Percentiles rank a stretch among this genome's conserved stretches.
Conservation (phyloP, 2,888 invertebrate genomes). For the Phengaris arion region DNA sequence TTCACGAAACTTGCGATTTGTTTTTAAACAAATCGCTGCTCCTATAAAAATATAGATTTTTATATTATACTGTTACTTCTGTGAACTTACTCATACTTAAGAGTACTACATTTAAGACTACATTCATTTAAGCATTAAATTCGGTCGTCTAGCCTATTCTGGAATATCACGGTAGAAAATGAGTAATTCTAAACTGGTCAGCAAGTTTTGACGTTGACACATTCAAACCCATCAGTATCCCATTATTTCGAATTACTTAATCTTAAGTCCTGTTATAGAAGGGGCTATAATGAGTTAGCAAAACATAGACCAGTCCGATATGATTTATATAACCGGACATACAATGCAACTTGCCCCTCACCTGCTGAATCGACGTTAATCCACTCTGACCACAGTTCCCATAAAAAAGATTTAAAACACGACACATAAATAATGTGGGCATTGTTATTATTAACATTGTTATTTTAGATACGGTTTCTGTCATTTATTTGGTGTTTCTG, state of each 20-base stretch:
- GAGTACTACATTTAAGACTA: no score
- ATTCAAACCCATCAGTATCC: slow-evolving; percentile 19
- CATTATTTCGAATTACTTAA: slow-evolving; percentile 4
- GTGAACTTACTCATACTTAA: no score
- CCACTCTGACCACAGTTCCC: slow-evolving; percentile 71
- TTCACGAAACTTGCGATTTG: no score
- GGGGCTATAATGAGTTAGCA: slow-evolving; percentile 50
- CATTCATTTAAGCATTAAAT: no score
- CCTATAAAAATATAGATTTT: no score
- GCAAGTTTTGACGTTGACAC: slow-evolving; percentile 25
- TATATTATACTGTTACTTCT: no score
- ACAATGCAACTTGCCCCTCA: slow-evolving; percentile 46
- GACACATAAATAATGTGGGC: slow-evolving; percentile 48
- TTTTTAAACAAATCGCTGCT: no score
- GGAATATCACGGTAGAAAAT: background rate
- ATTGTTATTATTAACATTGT: slow-evolving; percentile 47
- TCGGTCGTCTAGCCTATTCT: no score
- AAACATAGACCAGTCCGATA: slow-evolving; percentile 46
- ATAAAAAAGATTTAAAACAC: slow-evolving; percentile 72
- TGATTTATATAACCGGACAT: slow-evolving; percentile 46
- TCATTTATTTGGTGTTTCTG: slow-evolving; percentile 29
- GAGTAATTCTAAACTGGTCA: background rate
- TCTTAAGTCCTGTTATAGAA: slow-evolving; percentile 16
- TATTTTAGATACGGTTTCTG: slow-evolving; percentile 49
- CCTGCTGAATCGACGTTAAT: slow-evolving; percentile 66